Evolutionary conservation across 2,113 vertebrate species (phyloP).

Genomic region (Pteronura brasiliensis): DNA sequence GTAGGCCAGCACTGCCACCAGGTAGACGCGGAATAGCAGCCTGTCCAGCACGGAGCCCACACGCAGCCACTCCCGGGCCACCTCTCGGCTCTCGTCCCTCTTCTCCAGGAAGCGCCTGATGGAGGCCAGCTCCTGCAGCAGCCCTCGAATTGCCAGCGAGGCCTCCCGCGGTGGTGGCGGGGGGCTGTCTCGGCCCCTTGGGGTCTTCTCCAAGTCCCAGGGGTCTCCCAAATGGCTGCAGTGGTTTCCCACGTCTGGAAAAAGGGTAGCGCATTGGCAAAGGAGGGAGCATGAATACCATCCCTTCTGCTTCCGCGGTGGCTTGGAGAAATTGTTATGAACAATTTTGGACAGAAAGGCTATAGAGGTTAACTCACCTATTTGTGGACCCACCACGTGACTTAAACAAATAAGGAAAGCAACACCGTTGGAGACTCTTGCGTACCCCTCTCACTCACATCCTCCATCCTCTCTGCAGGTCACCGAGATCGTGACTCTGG

Average conservation of each 20-base stretch:
- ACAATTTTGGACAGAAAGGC: background rate
- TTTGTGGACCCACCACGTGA: background rate
- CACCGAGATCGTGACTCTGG: background rate
- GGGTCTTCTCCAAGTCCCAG: slow-evolving; percentile 72
- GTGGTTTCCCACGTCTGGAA: slow-evolving; percentile 85
- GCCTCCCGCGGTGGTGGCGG: slow-evolving; percentile 67
- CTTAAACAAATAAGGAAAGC: background rate
- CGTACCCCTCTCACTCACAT: background rate
- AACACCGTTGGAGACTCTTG: rapidly evolving
- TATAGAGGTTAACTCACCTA: background rate
- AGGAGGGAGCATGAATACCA: background rate
- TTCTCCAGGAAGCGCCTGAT: slow-evolving; percentile 92
- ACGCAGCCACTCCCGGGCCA: slow-evolving; percentile 94
- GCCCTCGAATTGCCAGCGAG: slow-evolving; percentile 75
- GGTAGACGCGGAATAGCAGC: slow-evolving; percentile 93
- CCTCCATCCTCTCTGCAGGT: background rate
- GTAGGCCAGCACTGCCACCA: slow-evolving; percentile 91
- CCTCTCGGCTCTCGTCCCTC: slow-evolving; percentile 87
- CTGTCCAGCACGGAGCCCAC: slow-evolving; percentile 94
- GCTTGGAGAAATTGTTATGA: background rate
- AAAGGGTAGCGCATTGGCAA: background rate
- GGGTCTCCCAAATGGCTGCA: slow-evolving; percentile 76
- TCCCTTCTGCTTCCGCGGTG: background rate
- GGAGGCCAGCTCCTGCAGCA: slow-evolving; percentile 89
- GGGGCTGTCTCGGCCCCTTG: slow-evolving; percentile 39